A percentile compares a stretch with the other conserved stretches of the same genome.
Conservation (phyloP, 2,888 invertebrate genomes). For the Aelia acuminata region DNA sequence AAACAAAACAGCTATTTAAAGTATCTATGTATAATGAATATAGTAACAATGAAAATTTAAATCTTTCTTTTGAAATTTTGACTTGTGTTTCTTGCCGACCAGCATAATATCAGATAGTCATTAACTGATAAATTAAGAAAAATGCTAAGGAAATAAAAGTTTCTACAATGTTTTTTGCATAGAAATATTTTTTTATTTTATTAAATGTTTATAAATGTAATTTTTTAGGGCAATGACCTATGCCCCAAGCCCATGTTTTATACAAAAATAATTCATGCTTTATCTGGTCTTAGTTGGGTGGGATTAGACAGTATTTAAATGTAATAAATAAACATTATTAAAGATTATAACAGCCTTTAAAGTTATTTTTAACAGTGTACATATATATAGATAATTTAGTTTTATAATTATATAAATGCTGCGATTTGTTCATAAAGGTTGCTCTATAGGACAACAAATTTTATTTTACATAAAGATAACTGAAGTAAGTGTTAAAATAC, state of each 20-base stretch:
- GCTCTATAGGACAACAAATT: neutral
- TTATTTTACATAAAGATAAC: neutral
- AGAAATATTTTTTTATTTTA: slow-evolving; percentile 53
- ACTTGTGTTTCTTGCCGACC: too few relatives aligned
- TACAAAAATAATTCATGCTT: slow-evolving; percentile 56
- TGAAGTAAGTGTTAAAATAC: neutral
- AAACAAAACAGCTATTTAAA: too few relatives aligned
- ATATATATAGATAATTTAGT: slow-evolving; percentile 34
- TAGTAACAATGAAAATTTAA: too few relatives aligned
- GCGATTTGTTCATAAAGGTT: slow-evolving; percentile 32
- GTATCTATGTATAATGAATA: too few relatives aligned
- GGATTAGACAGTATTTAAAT: slow-evolving; percentile 41
- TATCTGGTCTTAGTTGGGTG: slow-evolving; percentile 56
- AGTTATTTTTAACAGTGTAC: slow-evolving; percentile 53
- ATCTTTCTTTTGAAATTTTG: too few relatives aligned
- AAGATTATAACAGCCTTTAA: slow-evolving; percentile 56
- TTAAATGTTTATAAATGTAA: slow-evolving; percentile 56
- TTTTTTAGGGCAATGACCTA: slow-evolving; percentile 48
- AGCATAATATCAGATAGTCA: neutral
- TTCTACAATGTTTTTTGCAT: neutral
- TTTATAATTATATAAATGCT: slow-evolving; percentile 38
- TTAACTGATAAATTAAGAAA: neutral
- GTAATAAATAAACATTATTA: slow-evolving; percentile 54
- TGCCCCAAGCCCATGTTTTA: slow-evolving; percentile 52
- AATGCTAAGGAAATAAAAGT: neutral